phyloP scores from a whole-genome alignment of 2,797 vertebrate species.

The Vultur gryphus region DNA sequence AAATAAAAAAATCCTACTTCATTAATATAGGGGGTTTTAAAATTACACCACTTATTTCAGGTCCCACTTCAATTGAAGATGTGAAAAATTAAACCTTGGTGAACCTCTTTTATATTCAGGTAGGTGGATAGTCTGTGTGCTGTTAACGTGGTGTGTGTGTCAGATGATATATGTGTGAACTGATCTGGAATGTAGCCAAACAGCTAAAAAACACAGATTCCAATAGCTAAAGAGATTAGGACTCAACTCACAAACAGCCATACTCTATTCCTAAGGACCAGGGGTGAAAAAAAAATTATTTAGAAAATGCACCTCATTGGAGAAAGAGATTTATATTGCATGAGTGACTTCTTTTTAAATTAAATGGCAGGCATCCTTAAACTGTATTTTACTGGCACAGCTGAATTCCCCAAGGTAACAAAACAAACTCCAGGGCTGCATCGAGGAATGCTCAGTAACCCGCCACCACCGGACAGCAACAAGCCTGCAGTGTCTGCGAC shows the following conservation, averaged over 20 bases:
- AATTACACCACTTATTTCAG: background rate
- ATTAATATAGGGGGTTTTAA: background rate
- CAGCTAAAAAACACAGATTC: background rate
- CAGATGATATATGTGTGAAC: background rate
- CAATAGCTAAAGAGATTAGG: background rate
- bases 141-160: background rate
- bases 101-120: background rate
- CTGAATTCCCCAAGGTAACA: conserved; percentile 15
- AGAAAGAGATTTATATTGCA: conserved; percentile 24
- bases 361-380: conserved; percentile 8
- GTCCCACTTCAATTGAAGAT: background rate
- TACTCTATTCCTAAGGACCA: background rate
- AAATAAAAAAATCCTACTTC: background rate
- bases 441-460: background rate
- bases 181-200: background rate
- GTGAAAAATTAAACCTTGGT: background rate
- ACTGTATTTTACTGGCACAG: background rate
- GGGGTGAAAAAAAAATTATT: background rate
- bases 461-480: background rate
- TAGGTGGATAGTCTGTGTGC: background rate
- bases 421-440: background rate
- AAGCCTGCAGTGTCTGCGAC: background rate
- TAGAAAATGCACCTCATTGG: background rate
- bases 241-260: background rate
- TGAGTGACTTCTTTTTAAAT: conserved; percentile 1